Evolutionary conservation across 2,797 vertebrate species (phyloP).

Genomic region (Petrocephalus schoutedeni): DNA sequence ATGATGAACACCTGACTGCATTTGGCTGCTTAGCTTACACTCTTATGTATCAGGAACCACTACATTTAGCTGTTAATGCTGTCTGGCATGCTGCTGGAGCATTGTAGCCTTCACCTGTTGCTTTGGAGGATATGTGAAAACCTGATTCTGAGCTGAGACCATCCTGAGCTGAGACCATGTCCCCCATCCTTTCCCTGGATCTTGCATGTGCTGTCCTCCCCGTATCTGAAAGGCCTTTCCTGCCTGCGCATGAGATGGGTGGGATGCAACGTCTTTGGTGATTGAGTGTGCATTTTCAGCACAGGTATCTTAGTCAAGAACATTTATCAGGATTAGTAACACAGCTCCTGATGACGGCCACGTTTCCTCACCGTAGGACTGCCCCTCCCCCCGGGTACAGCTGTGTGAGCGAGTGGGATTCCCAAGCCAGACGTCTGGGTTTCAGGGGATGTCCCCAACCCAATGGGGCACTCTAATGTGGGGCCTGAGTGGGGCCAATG

Average conservation of each 20-base stretch:
- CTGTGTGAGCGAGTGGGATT: conserved; percentile 64
- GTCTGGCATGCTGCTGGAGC: not conserved
- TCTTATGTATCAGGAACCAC: not conserved
- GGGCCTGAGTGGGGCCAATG: too few species aligned
- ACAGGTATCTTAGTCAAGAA: not conserved
- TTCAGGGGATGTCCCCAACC: conserved; percentile 69
- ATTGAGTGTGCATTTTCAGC: not conserved
- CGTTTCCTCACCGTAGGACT: conserved; percentile 47
- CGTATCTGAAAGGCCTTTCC: not conserved
- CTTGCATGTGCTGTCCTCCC: not conserved
- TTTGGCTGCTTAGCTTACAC: not conserved
- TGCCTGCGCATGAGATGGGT: conserved; percentile 54
- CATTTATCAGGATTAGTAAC: not conserved
- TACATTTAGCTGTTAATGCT: not conserved
- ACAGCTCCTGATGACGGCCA: not conserved
- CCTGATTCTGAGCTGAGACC: not conserved
- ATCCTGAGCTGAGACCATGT: not conserved
- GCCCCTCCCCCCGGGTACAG: conserved; percentile 53
- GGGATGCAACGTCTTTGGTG: conserved; percentile 39
- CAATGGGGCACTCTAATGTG: too few species aligned
- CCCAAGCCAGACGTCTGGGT: conserved; percentile 49
- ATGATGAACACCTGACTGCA: not conserved
- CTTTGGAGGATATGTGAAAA: not conserved
- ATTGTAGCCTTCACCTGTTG: not conserved
- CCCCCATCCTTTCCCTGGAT: not conserved